Evolutionary conservation across 1,140 invertebrate genomes (phyloP), one percentile per base, ranked within the genome.

Genomic region (Leptinotarsa defecta): DNA sequence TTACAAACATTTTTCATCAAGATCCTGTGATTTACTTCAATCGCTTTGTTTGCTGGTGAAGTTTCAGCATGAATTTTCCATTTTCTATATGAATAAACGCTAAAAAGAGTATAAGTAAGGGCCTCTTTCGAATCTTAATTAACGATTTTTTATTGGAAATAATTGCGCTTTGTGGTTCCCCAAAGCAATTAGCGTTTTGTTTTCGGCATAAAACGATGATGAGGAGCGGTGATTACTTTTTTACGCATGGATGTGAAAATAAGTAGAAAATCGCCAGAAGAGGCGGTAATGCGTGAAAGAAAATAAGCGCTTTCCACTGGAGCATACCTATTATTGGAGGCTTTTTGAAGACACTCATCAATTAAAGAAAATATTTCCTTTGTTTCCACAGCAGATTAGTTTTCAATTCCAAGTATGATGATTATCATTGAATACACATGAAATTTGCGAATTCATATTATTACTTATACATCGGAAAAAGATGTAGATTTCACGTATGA

Each of bases 211-310:
- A 49, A 27, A 43, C 24, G 24, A 43, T 19, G n/a, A 68, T 43
- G 67, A 27, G 15, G 34, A 17, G 24, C 34, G 67, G 24, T 43
- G 67, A 43, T 68, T 68, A 34, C n/a, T 68, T 48, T 68, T 19
- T 48, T 68, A 19, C 43, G 67, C 24, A 19, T 15, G 34, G 67
- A 68, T 68, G 67, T 68, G 67, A 68, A 68, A 68, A 68, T 68
- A 68, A 68, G 67, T 68, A 68, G 67, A 68, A 68, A 68, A 68
- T 68, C 67, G 24, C 43, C 67, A 19, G 19, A 27, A 34, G 67
- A 68, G 67, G 67, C 67, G 34, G 67, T 68, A 68, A 49, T 19
- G 67, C 67, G 67, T 68, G 67, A 68, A 68, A 34, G 67, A 68
- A 49, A n/a, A 68, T 34, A 19, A 49, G 43, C 17, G n/a, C 52